Evolutionary conservation across 2,113 vertebrate genomes (phyloP), one percentile per base, ranked within the genome.

Genomic region (Oreochromis tanganicae): DNA sequence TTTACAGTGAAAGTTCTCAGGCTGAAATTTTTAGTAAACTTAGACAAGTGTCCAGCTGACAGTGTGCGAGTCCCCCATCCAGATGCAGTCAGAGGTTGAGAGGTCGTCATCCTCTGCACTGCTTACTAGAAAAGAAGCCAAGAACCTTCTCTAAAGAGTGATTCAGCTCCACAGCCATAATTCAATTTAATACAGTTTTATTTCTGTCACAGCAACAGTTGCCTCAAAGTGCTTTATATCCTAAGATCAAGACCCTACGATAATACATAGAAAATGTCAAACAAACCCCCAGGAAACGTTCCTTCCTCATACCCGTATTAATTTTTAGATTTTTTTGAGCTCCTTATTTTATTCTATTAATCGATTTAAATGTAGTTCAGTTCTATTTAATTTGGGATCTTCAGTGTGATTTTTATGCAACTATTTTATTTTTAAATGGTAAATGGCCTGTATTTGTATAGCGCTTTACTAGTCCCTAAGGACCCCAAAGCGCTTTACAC

Each of bases 1-100:
- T 66, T 1, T 0, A 38, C 34, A 38, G 34, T 66, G 34, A 24
- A 0, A 27, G 0, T 17, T 27, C 21, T 17, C 8, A 46, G 38
- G 7, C 38, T 73, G 0, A 73, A 46, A 46, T 73, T 27, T 71
- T 6, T 6, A 71, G n/a, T 46, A 43, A 71, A 71, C 21, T 16
- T 71, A 13, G 66, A 24, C 36, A 68, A 71, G 11, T 73, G 38
- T 24, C 66, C 17, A 66, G 17, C 5, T 63, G 61, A 66, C 29
- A 6, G 36, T 6, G 66, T 46, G 66, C 3, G 2, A 73, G 41
- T 73, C 66, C 38, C 27, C 7, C 13, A 0, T 73, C 21, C 21
- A 73, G 4, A 73, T 46, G 66, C 21, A 27, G 2, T 46, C 21
- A 73, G 21, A 73, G 66, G 38, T 71, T 43, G 38, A 27, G 21